Base-by-base conservation (phyloP, 2,113 vertebrate species). In the Hemibates koningsi region DNA sequence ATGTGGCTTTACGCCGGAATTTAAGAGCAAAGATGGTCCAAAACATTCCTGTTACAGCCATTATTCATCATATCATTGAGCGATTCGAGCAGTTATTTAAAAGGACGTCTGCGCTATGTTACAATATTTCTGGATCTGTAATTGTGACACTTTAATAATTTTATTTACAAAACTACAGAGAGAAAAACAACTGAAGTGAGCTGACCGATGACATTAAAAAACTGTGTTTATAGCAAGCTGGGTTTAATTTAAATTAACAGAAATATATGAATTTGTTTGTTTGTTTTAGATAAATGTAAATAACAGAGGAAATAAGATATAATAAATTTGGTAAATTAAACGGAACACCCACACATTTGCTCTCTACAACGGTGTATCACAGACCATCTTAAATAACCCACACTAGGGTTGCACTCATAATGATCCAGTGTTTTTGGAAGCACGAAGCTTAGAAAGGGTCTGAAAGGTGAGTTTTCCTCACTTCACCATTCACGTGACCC, bases 81-180 rank as follows among this genome's bases (percentile, higher is more conserved):
- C 8, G 3, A 29, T 29, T 0, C 0, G 1, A 76, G 14, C 71
- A 50, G 6, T 78, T 73, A 45, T 73, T 27, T 73, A 16, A 7
- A 17, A 27, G 13, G 68, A 73, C 2, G 68, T 27, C 38, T 14
- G 38, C 2, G 0, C 34, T 68, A 11, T 41, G 36, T 24, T 68
- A 7, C 14, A 32, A 50, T 11, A 50, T 19, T 50, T 50, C 9
- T 76, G 3, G 43, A 48, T 32, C 71, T 76, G 71, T 48, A 48
- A 68, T 11, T 11, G 59, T 5, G 61, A 66, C 10, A n/a, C 36
- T 41, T 21, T 9, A 68, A 68, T 7, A 71, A 41, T 71, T 43
- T 45, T 43, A 71, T 4, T 41, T 43, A 71, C 12, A 45, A 73
- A 73, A 73, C 0, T 45, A 17, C 17, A 43, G 13, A 43, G 13